A percentile compares a stretch with the other conserved stretches of the same genome.
Evolutionary conservation across 2,888 invertebrate genomes (phyloP).

Genomic region (Chloromyia formosa): DNA sequence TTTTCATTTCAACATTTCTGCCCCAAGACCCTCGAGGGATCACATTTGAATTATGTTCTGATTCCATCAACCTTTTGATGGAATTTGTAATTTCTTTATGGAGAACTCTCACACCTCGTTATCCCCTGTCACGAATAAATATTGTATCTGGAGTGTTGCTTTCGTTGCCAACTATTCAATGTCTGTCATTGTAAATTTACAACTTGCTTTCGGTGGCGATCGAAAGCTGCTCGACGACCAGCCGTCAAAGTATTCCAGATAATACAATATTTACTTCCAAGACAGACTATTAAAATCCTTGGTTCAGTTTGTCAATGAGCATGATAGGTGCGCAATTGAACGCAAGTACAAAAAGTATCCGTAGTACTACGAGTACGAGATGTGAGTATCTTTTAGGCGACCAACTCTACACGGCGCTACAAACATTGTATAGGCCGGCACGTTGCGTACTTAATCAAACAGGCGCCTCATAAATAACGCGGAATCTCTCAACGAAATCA

Average conservation of each 20-base stretch:
- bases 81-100: too few species aligned
- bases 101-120: conserved; percentile 9
- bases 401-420: too few species aligned
- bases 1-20: too few species aligned
- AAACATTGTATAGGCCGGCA: neutral
- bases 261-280: neutral
- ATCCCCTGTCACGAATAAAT: neutral
- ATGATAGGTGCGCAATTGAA: neutral
- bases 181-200: conserved; percentile 40
- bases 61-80: too few species aligned
- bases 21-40: too few species aligned
- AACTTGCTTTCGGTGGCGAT: conserved; percentile 20
- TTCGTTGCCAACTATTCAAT: conserved; percentile 36
- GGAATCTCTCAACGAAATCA: conserved; percentile 30
- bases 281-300: conserved; percentile 33
- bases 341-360: too few species aligned
- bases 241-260: neutral
- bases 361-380: too few species aligned
- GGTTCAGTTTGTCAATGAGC: conserved; percentile 29
- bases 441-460: conserved; percentile 31
- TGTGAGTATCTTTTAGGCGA: neutral
- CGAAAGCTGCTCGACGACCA: conserved; percentile 13
- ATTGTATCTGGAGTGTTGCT: neutral
- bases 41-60: too few species aligned
- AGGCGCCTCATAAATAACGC: conserved; percentile 39